Evolutionary conservation across 2,888 invertebrate genomes (phyloP).

Genomic region (Steinernema carpocapsae): DNA sequence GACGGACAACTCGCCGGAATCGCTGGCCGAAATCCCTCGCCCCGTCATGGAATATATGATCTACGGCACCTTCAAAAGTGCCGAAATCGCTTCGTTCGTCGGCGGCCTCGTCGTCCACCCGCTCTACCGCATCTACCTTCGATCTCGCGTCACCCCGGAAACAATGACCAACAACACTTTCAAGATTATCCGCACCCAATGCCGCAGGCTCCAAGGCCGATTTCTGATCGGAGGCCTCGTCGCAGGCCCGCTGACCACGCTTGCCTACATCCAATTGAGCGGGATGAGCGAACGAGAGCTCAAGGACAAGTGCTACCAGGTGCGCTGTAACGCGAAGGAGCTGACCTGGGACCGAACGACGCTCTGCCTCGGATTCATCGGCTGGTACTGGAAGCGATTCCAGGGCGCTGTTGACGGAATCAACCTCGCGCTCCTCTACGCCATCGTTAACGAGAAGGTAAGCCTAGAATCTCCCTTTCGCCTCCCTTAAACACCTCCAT

Average conservation of each 20-base stretch:
- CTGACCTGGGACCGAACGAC: conserved; percentile 60
- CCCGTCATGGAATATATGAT: conserved; percentile 60
- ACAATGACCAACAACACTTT: conserved; percentile 61
- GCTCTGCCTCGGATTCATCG: conserved; percentile 57
- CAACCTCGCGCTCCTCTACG: conserved; percentile 50
- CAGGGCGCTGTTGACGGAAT: conserved; percentile 67
- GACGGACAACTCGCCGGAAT: conserved; percentile 41
- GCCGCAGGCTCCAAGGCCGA: conserved; percentile 52
- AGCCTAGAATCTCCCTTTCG: no score
- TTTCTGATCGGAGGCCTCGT: conserved; percentile 36
- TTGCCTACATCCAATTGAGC: conserved; percentile 17
- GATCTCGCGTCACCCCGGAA: conserved; percentile 52
- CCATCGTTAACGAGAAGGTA: conserved; percentile 17
- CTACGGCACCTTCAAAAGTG: conserved; percentile 58
- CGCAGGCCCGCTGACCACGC: conserved; percentile 35
- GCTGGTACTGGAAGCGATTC: conserved; percentile 68
- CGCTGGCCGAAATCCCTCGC: conserved; percentile 56
- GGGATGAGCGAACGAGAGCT: conserved; percentile 47
- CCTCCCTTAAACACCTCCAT: not conserved
- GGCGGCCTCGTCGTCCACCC: conserved; percentile 64
- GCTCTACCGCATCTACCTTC: conserved; percentile 58
- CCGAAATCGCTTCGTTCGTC: conserved; percentile 56
- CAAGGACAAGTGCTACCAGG: conserved; percentile 57
- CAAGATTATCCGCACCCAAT: conserved; percentile 61
- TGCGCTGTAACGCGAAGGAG: conserved; percentile 51